These are phyloP conservation scores for Pteropus alecto DNA, from an alignment of 2,113 vertebrate species.

Conservation along the genomic window DNA sequence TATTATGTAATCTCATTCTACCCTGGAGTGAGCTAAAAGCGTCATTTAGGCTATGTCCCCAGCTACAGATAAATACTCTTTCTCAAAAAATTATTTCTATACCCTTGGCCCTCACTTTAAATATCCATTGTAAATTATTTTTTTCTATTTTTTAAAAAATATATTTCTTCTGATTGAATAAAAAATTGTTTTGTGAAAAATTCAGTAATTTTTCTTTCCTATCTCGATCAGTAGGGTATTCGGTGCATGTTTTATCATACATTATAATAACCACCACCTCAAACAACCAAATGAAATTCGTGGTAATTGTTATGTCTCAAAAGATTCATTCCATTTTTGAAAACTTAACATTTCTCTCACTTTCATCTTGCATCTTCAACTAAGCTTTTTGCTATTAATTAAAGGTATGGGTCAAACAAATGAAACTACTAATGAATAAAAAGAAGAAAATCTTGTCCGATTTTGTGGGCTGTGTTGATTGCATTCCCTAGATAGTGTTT, in stretches of 20 bases:
- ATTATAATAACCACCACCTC: constrained; percentile 29
- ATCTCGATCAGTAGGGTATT: constrained; percentile 10
- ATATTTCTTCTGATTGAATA: neutral
- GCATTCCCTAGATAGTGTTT: neutral
- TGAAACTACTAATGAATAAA: neutral
- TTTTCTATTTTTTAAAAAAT: neutral
- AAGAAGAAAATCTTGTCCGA: neutral
- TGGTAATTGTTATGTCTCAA: neutral
- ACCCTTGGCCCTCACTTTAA: neutral
- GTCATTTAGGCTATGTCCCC: neutral
- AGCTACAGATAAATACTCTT: neutral
- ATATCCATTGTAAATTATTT: neutral
- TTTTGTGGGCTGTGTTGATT: neutral
- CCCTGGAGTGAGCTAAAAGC: neutral
- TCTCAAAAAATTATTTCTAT: neutral
- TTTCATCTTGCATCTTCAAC: neutral
- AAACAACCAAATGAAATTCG: constrained; percentile 38
- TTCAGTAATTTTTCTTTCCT: neutral
- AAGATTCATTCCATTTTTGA: neutral
- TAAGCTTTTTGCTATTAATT: neutral
- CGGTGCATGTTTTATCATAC: constrained; percentile 33
- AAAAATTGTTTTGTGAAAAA: constrained; percentile 47
- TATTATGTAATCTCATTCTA: neutral
- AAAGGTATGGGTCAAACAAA: neutral
- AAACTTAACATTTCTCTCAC: neutral